These are phyloP conservation scores for Pseudolycoriella hygida DNA, from an alignment of 2,888 invertebrate genomes.

Conservation along the genomic window DNA sequence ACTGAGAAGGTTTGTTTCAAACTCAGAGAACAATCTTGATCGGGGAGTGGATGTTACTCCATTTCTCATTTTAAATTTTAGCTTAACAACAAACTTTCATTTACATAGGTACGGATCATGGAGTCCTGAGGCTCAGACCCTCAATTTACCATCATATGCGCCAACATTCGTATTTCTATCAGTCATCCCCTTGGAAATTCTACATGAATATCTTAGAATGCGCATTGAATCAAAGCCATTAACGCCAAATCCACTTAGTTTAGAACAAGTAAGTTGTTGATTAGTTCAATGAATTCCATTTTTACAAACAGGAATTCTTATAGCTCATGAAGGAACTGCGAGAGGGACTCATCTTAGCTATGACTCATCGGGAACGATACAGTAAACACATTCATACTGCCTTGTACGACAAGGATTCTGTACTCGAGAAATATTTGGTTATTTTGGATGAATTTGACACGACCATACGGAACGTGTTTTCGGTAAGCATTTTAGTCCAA, in stretches of 20 bases:
- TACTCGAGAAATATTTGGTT: slow-evolving; percentile 33
- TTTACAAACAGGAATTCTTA: not conserved
- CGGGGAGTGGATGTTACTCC: not conserved
- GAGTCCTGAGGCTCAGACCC: slow-evolving; percentile 55
- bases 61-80: slow-evolving; percentile 1
- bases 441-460: slow-evolving; percentile 56
- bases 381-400: slow-evolving; percentile 44
- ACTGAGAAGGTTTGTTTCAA: slow-evolving; percentile 31
- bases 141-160: slow-evolving; percentile 71
- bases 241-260: slow-evolving; percentile 70
- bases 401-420: slow-evolving; percentile 31
- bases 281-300: too few relatives aligned
- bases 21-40: not conserved
- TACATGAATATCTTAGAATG: slow-evolving; percentile 78
- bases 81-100: too few relatives aligned
- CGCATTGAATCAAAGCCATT: slow-evolving; percentile 66
- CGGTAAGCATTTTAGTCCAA: slow-evolving; percentile 33
- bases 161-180: slow-evolving; percentile 73
- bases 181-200: slow-evolving; percentile 73
- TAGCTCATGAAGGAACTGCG: slow-evolving; percentile 78
- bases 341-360: slow-evolving; percentile 72
- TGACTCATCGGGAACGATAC: slow-evolving; percentile 63
- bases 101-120: slow-evolving; percentile 49
- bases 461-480: slow-evolving; percentile 55
- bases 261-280: slow-evolving; percentile 55